Conservation (phyloP, 2,888 invertebrate genomes). For the Heteromurus nitidus region DNA sequence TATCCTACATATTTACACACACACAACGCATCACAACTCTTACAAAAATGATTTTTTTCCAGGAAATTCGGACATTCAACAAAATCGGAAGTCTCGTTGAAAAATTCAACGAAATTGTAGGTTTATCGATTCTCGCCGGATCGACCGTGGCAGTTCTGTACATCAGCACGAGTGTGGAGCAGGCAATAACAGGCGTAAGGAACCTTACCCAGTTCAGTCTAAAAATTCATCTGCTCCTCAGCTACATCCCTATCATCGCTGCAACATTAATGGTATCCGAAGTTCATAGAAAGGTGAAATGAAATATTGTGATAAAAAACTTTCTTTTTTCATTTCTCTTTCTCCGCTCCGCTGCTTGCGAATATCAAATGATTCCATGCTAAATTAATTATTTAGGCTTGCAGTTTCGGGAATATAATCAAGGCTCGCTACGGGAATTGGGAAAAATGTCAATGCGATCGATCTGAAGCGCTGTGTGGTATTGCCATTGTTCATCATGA, state of each 20-base stretch:
- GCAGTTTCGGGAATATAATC: constrained; percentile 24
- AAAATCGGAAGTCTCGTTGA: constrained; percentile 40
- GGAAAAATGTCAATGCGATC: neutral
- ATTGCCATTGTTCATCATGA: constrained; percentile 48
- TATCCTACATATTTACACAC: neutral
- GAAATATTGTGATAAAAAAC: no score
- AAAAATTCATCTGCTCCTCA: constrained; percentile 18
- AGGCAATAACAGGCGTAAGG: constrained; percentile 11
- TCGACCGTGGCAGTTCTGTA: constrained; percentile 5
- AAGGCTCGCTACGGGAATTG: constrained; percentile 23
- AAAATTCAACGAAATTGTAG: constrained; percentile 29
- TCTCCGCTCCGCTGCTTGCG: no score
- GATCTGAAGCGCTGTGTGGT: constrained; percentile 22
- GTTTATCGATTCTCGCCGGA: constrained; percentile 16
- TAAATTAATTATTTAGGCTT: constrained; percentile 16
- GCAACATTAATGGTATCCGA: constrained; percentile 39
- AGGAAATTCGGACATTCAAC: constrained; percentile 61
- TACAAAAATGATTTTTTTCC: no score
- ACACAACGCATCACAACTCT: neutral
- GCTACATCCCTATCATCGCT: constrained; percentile 20
- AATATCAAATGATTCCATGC: no score
- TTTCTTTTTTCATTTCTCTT: no score
- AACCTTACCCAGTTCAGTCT: constrained; percentile 16
- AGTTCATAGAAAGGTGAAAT: constrained; percentile 37
- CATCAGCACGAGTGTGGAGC: constrained; percentile 30